phyloP scores from a whole-genome alignment of 2,113 vertebrate species.

The Girardinichthys multiradiatus region DNA sequence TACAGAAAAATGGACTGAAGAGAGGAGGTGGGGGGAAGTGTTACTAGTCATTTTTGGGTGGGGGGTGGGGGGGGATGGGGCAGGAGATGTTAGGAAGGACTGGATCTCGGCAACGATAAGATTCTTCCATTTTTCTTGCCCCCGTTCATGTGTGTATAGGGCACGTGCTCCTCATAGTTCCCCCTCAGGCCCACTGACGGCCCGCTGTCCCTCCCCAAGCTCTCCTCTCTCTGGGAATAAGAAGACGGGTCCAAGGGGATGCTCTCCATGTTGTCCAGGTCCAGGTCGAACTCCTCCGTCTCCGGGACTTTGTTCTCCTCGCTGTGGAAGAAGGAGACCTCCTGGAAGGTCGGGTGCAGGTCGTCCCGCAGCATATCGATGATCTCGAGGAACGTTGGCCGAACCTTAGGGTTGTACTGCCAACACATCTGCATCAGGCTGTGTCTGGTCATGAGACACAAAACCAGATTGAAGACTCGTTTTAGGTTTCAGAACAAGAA shows the following conservation, averaged over 20 bases:
- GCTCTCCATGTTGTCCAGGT: conserved; percentile 98
- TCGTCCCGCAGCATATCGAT: conserved; percentile 96
- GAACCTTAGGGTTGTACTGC: conserved; percentile 99
- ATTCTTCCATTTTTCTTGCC: conserved; percentile 96
- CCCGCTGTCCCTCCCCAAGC: conserved; percentile 84
- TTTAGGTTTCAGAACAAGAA: neutral
- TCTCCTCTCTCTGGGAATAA: conserved; percentile 88
- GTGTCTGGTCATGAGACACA: conserved; percentile 74
- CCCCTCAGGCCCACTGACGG: conserved; percentile 87
- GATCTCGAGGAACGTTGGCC: conserved; percentile 93
- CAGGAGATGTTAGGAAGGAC: conserved; percentile 89
- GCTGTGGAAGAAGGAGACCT: conserved; percentile 97
- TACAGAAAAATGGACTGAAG: conserved; percentile 53
- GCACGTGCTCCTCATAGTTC: conserved; percentile 92
- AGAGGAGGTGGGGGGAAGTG: conserved; percentile 31
- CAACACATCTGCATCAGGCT: conserved; percentile 98
- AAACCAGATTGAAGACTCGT: neutral
- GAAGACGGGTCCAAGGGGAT: conserved; percentile 94
- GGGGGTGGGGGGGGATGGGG: neutral
- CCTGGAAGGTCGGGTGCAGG: conserved; percentile 90
- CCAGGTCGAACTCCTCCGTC: conserved; percentile 92
- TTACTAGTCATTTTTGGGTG: conserved; percentile 50
- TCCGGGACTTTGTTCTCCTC: conserved; percentile 96
- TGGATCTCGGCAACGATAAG: conserved; percentile 90
- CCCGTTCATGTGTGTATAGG: conserved; percentile 98